A percentile compares a stretch with the other conserved stretches of the same genome.
These are phyloP conservation scores for Morus bassanus DNA, from an alignment of 2,797 vertebrate genomes.

Conservation along the genomic window DNA sequence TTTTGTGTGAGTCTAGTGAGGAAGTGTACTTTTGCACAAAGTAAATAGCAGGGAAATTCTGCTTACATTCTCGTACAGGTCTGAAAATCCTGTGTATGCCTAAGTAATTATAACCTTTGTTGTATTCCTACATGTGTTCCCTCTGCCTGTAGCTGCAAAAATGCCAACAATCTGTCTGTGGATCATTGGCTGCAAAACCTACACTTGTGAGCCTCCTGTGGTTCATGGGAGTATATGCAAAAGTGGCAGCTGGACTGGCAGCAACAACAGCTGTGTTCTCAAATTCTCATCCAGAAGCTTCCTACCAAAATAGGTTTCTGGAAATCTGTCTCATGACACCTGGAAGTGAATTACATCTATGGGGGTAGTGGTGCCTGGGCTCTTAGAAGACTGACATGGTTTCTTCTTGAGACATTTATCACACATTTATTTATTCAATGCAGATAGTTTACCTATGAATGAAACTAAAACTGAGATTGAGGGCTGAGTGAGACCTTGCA, in stretches of 20 bases:
- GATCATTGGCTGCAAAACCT: not conserved
- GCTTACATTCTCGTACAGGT: not conserved
- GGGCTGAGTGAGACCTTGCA: not conserved
- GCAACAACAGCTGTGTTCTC: slow-evolving; percentile 8
- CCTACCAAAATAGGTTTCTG: not conserved
- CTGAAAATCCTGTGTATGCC: not conserved
- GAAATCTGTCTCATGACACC: not conserved
- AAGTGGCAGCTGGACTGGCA: not conserved
- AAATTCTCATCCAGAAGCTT: not conserved
- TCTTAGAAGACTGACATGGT: not conserved
- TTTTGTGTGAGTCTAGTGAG: not conserved
- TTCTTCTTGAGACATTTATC: not conserved
- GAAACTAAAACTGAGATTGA: not conserved
- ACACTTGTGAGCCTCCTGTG: not conserved
- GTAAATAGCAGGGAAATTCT: not conserved
- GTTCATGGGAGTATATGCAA: not conserved
- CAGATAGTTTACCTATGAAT: not conserved
- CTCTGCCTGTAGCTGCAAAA: not conserved
- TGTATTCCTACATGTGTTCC: not conserved
- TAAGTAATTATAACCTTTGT: not conserved
- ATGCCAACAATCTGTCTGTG: not conserved
- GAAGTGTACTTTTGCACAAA: not conserved
- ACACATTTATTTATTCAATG: not conserved
- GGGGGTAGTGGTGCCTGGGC: not conserved
- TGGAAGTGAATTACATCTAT: not conserved